phyloP scores from a whole-genome alignment of 2,888 invertebrate genomes.

The Copidosoma aretas region DNA sequence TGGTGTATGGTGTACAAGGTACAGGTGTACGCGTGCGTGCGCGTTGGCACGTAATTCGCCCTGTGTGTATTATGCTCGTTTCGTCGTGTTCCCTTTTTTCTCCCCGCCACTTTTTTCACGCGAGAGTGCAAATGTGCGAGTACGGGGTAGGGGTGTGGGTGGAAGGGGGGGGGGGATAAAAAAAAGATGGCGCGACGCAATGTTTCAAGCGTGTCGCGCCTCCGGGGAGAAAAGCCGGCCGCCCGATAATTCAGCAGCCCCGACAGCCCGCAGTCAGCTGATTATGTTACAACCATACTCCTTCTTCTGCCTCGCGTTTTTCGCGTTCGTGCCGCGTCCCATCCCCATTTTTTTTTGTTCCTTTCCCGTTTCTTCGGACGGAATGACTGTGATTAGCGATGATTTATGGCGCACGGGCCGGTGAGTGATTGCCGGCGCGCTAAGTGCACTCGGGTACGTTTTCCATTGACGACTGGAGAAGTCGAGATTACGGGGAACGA shows the following conservation, averaged over 20 bases:
- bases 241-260: conserved; percentile 19
- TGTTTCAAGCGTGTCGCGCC: conserved; percentile 20
- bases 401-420: not conserved
- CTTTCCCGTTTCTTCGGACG: not conserved
- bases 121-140: not conserved
- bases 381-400: not conserved
- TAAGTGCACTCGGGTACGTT: no score
- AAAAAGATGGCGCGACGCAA: conserved; percentile 3
- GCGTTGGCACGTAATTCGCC: not conserved
- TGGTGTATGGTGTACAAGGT: conserved; percentile 1
- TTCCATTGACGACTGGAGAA: no score
- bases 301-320: not conserved
- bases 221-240: conserved; percentile 5
- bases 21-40: not conserved
- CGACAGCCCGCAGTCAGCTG: conserved; percentile 5
- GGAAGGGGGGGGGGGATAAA: not conserved
- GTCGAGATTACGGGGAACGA: no score
- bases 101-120: not conserved
- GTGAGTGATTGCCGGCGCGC: no score
- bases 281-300: conserved; percentile 1
- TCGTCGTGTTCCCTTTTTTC: not conserved
- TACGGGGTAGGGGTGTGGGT: not conserved
- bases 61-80: not conserved
- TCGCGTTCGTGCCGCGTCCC: not conserved
- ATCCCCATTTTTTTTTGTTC: no score